Evolutionary conservation across 2,888 invertebrate genomes (phyloP), one percentile per base, ranked within the genome.

Genomic region (Pterostichus niger): DNA sequence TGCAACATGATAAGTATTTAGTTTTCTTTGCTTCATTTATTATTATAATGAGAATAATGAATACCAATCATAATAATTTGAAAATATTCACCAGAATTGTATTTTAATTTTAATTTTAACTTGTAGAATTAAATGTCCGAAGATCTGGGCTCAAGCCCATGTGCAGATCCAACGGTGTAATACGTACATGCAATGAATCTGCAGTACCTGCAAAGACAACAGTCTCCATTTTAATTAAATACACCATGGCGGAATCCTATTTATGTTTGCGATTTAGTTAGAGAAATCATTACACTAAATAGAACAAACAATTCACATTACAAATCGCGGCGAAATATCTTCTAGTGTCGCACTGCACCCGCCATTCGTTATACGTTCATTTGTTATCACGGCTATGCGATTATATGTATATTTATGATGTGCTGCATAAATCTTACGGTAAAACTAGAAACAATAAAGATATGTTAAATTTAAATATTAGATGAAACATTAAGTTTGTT

Each of bases 341-440:
- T 64, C 24, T 17, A 31, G 17, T 24, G 59, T 17, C 59, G 59
- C 59, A 6, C 59, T 56, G 46, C 68, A 17, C 17, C 24, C 10
- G 1, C 13, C 56, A 44, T 44, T 40, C 17, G 17, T 46, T 71
- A 64, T 71, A 15, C 11, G 11, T 71, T 40, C 17, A 71, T 64
- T 64, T 64, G 64, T 64, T 71, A 44, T 10, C 56, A 13, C 10
- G 24, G 5, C 68, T 71, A 71, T 40, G 68, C 17, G 44, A 71
- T 71, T 71, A 71, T 71, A 71, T 44, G 68, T 17, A 71, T 71
- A 71, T 71, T 71, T 71, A 71, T 71, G 68, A 40, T 11, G 17
- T 71, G 40, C 15, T 44, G 68, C 15, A 71, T 71, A 44, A 46
- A 44, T 71, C 68, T 71, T 44, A 44, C n/a, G 13, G 33, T n/a